These are phyloP conservation scores for Larimichthys crocea DNA, from an alignment of 2,113 vertebrate genomes.

Conservation along the genomic window DNA sequence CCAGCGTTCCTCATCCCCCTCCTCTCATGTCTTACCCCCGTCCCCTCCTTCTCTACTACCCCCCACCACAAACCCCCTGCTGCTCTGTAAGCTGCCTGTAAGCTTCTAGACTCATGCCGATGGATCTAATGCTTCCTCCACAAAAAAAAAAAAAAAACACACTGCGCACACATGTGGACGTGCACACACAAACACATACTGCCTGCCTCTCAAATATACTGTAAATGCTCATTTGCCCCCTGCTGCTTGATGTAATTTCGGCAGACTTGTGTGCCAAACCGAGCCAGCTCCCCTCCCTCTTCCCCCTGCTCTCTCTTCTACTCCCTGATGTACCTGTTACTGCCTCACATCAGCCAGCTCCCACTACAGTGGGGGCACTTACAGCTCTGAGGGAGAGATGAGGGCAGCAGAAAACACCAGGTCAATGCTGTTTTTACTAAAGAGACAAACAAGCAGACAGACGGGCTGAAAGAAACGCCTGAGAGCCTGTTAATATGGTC, in stretches of 20 bases:
- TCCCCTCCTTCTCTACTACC: constrained; percentile 50
- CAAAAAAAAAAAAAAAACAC: constrained; percentile 46
- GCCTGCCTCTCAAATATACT: constrained; percentile 60
- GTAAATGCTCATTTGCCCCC: constrained; percentile 78
- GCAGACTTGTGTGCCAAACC: constrained; percentile 65
- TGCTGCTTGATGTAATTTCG: constrained; percentile 76
- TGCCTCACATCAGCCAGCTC: constrained; percentile 58
- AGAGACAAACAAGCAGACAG: constrained; percentile 46
- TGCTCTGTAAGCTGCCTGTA: constrained; percentile 79
- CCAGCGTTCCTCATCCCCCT: constrained; percentile 63
- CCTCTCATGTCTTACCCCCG: constrained; percentile 57
- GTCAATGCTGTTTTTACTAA: constrained; percentile 57
- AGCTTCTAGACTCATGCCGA: constrained; percentile 74
- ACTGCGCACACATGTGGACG: constrained; percentile 31
- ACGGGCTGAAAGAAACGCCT: constrained; percentile 24
- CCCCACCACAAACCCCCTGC: constrained; percentile 64
- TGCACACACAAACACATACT: constrained; percentile 19
- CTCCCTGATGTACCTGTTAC: constrained; percentile 70
- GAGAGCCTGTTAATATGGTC: constrained; percentile 43
- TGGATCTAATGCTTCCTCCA: constrained; percentile 68
- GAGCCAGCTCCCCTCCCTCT: constrained; percentile 25
- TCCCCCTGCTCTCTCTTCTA: neutral
- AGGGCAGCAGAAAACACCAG: constrained; percentile 37
- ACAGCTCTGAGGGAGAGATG: constrained; percentile 24
- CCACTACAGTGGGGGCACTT: constrained; percentile 43